These are phyloP conservation scores for Girardinichthys multiradiatus DNA, from an alignment of 2,113 vertebrate species.

Conservation along the genomic window DNA sequence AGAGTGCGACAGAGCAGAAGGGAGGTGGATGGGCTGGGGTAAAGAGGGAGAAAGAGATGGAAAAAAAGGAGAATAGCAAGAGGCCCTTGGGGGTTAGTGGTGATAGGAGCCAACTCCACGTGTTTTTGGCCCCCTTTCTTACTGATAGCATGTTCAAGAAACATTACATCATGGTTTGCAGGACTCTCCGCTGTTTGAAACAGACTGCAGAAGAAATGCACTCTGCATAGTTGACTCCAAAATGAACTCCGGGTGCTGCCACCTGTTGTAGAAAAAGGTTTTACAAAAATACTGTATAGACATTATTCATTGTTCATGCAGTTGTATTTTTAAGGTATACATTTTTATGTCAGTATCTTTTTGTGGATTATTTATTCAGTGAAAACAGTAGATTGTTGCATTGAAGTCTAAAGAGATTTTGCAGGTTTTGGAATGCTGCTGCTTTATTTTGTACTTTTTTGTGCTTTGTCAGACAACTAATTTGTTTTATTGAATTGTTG, in stretches of 20 bases:
- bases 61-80: conserved; percentile 56
- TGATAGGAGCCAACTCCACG: conserved; percentile 65
- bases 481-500: background rate
- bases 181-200: conserved; percentile 52
- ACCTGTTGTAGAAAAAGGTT: conserved; percentile 55
- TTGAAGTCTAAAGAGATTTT: background rate
- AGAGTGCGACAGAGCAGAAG: conserved; percentile 71
- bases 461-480: background rate
- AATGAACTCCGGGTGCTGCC: conserved; percentile 30
- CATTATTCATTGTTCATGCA: background rate
- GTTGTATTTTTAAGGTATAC: background rate
- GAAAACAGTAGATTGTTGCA: too few species aligned
- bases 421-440: background rate
- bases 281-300: background rate
- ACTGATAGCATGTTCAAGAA: conserved; percentile 60
- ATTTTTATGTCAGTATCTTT: background rate
- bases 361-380: too few species aligned
- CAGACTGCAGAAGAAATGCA: conserved; percentile 46
- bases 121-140: conserved; percentile 63
- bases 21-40: conserved; percentile 48
- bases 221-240: conserved; percentile 33
- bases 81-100: conserved; percentile 43
- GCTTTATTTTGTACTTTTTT: background rate
- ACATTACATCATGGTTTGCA: conserved; percentile 66
- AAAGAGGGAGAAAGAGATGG: conserved; percentile 33